Base-by-base conservation (phyloP, 2,888 invertebrate species). In the Aleiodes testaceus region DNA sequence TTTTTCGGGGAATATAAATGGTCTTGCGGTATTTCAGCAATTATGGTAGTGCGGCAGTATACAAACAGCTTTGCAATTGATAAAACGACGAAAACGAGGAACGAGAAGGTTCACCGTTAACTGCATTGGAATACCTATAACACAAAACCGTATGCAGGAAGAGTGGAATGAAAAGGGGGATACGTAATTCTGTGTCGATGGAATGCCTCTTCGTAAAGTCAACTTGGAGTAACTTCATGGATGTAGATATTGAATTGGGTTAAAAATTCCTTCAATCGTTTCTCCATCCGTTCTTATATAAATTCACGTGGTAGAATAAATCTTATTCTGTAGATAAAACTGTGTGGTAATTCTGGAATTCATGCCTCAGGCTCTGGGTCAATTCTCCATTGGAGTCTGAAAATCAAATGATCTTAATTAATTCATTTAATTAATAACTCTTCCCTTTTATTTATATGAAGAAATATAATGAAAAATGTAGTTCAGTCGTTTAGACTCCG, bases 21-120 rank as follows among this genome's bases (percentile, higher is more conserved):
- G 52, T 50, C 50, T 50, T 20, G 50, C 20, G 45, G 45, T 45
- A 45, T 45, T 45, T 45, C 45, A 72, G 61, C 14, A 45, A 45
- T 45, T 45, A 45, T 14, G 70, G 61, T 22, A n/a, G 53, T 22
- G 53, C 18, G 55, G 55, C 53, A 50, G 59, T 65, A 68, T 36
- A 67, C 53, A 59, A 72, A 72, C 74, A 69, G 74, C 72, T 74
- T 73, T 69, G 44, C 74, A 69, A 71, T 70, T 68, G 36, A 52
- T 59, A 63, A 63, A 73, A 63, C 52, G 44, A 67, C 61, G 59
- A 50, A 30, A 30, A 68, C 36, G 36, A 36, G 36, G 52, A 52
- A 52, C 52, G 52, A 52, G 12, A 16, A 52, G 52, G 52, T 52
- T 20, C 6, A 55, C 67, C 67, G 55, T 67, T 67, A 67, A 42